Evolutionary conservation across 2,113 vertebrate species (phyloP).

Genomic region (Charina bottae): DNA sequence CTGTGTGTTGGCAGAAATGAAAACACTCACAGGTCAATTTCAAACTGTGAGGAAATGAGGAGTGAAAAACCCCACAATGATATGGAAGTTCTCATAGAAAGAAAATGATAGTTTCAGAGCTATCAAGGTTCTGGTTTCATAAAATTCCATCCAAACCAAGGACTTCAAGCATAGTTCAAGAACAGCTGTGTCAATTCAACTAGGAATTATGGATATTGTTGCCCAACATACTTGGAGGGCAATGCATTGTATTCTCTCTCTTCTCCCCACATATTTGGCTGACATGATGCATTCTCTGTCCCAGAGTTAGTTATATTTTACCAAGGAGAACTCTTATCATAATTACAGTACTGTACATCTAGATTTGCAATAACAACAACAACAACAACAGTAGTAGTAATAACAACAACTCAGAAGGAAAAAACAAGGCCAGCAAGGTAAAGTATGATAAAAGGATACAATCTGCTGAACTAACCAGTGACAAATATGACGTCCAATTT

Average conservation of each 20-base stretch:
- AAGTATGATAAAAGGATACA: not conserved
- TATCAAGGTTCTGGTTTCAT: not conserved
- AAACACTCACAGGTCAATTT: not conserved
- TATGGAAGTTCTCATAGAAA: not conserved
- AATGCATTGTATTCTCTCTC: not conserved
- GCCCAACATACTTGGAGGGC: not conserved
- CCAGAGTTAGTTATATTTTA: not conserved
- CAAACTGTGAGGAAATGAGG: not conserved
- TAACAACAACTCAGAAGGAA: not conserved
- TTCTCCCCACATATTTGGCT: not conserved
- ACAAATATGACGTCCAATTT: constrained; percentile 8
- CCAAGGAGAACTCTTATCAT: not conserved
- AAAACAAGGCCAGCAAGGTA: not conserved
- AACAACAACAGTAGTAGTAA: not conserved
- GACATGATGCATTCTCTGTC: not conserved
- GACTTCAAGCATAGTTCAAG: not conserved
- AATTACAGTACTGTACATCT: not conserved
- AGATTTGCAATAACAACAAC: too few species aligned
- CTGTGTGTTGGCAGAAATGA: not conserved
- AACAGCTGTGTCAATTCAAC: not conserved
- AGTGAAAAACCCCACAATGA: not conserved
- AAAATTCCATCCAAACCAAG: not conserved
- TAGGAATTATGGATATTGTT: not conserved
- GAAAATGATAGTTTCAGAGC: not conserved
- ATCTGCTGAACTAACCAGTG: not conserved